Percentiles rank a stretch among this genome's conserved stretches.
Evolutionary conservation across 2,888 invertebrate genomes (phyloP).

Genomic region (Cerastis rubricosa): DNA sequence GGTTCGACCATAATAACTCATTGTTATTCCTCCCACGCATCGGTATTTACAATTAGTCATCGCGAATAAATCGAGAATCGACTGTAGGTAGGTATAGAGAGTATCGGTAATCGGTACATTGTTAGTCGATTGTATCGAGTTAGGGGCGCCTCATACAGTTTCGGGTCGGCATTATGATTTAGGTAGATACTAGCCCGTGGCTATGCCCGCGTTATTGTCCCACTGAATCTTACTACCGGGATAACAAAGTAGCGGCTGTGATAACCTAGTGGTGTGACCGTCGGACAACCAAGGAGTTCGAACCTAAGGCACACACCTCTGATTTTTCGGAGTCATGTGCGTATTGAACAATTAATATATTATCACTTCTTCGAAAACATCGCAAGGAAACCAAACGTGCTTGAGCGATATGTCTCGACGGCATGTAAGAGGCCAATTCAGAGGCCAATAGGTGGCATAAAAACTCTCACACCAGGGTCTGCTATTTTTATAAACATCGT

Average conservation of each 20-base stretch:
- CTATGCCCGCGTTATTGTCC: neutral
- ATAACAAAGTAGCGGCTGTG: neutral
- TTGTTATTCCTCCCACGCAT: slow-evolving; percentile 64
- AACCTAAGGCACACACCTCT: too few species aligned
- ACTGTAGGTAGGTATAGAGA: neutral
- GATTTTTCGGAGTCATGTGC: too few species aligned
- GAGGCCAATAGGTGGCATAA: too few species aligned
- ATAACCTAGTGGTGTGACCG: too few species aligned
- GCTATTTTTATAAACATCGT: too few species aligned
- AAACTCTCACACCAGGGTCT: too few species aligned
- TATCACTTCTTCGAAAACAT: too few species aligned
- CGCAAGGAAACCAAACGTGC: too few species aligned
- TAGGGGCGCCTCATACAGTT: neutral
- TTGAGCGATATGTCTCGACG: too few species aligned
- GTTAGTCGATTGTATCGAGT: slow-evolving; percentile 28
- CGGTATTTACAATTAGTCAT: slow-evolving; percentile 62
- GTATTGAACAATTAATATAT: too few species aligned
- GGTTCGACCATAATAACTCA: slow-evolving; percentile 49
- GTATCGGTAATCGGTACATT: slow-evolving; percentile 41
- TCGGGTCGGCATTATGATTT: neutral
- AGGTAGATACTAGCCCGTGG: neutral
- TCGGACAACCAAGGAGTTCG: too few species aligned
- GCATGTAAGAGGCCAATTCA: too few species aligned
- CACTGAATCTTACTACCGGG: neutral
- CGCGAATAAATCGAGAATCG: slow-evolving; percentile 48